Conservation (phyloP, 2,888 invertebrate genomes). For the Dermolepida albohirtum region DNA sequence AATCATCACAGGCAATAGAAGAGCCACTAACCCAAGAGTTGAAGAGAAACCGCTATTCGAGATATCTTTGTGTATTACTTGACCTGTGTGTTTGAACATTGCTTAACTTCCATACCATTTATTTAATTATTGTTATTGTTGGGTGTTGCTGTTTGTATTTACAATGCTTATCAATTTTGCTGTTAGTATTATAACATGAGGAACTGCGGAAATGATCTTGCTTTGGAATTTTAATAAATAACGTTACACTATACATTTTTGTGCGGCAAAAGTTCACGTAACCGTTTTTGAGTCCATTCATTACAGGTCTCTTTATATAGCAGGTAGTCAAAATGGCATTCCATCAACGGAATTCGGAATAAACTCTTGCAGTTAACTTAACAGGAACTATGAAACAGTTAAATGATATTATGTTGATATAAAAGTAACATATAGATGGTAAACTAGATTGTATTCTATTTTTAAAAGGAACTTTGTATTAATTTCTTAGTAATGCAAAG, state of each 20-base stretch:
- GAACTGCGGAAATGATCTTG: slow-evolving; percentile 14
- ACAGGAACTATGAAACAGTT: slow-evolving; percentile 18
- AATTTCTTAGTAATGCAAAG: too few species aligned
- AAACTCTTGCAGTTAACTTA: slow-evolving; percentile 23
- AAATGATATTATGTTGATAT: slow-evolving; percentile 14
- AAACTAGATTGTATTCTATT: background rate
- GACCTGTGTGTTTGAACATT: slow-evolving; percentile 9
- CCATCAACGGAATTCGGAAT: slow-evolving; percentile 19
- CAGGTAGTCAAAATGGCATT: slow-evolving; percentile 36
- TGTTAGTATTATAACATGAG: background rate
- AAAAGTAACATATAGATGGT: background rate
- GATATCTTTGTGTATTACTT: slow-evolving; percentile 8
- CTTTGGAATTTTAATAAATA: slow-evolving; percentile 20
- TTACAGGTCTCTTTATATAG: slow-evolving; percentile 19
- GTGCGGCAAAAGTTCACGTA: slow-evolving; percentile 27
- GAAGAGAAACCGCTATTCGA: slow-evolving; percentile 28
- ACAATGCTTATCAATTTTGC: slow-evolving; percentile 23
- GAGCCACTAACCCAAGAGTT: slow-evolving; percentile 17
- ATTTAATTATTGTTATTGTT: slow-evolving; percentile 20
- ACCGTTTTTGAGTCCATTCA: slow-evolving; percentile 30
- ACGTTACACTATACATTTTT: slow-evolving; percentile 16
- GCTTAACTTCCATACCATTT: slow-evolving; percentile 20
- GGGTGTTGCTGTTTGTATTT: background rate
- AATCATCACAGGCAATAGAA: slow-evolving; percentile 12
- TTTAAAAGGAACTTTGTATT: too few species aligned